Evolutionary conservation across 2,888 invertebrate species (phyloP).

Genomic region (Leptinotarsa rubiginosa): DNA sequence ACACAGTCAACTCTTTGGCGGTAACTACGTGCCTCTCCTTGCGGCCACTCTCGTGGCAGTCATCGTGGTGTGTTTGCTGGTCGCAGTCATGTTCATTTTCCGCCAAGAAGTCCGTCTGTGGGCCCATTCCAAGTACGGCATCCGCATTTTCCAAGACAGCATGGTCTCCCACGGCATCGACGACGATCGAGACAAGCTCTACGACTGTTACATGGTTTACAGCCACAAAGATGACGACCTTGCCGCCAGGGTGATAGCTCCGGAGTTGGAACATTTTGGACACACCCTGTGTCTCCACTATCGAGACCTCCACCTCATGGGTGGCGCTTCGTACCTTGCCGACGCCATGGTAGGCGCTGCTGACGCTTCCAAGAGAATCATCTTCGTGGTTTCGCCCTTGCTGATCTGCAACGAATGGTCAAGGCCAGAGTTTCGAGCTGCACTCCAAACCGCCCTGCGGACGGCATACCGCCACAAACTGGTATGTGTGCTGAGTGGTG

Average conservation of each 20-base stretch:
- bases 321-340: conserved; percentile 72
- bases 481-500: conserved; percentile 75
- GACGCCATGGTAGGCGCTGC: conserved; percentile 74
- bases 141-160: conserved; percentile 77
- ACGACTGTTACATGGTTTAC: conserved; percentile 90
- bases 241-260: conserved; percentile 77
- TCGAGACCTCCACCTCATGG: conserved; percentile 72
- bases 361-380: conserved; percentile 77
- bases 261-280: conserved; percentile 79
- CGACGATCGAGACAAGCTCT: conserved; percentile 69
- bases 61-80: conserved; percentile 76
- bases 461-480: conserved; percentile 74
- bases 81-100: conserved; percentile 79
- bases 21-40: conserved; percentile 80
- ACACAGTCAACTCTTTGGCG: conserved; percentile 73
- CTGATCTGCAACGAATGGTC: conserved; percentile 89
- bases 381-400: conserved; percentile 83
- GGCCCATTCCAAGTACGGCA: conserved; percentile 83
- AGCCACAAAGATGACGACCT: conserved; percentile 83
- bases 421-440: conserved; percentile 82
- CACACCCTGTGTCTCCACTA: conserved; percentile 77
- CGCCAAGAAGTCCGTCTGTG: conserved; percentile 82
- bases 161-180: conserved; percentile 68
- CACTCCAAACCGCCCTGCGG: conserved; percentile 81
- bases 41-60: conserved; percentile 78